Conservation (phyloP, 2,113 vertebrate genomes). For the Microcebus griseorufus region DNA sequence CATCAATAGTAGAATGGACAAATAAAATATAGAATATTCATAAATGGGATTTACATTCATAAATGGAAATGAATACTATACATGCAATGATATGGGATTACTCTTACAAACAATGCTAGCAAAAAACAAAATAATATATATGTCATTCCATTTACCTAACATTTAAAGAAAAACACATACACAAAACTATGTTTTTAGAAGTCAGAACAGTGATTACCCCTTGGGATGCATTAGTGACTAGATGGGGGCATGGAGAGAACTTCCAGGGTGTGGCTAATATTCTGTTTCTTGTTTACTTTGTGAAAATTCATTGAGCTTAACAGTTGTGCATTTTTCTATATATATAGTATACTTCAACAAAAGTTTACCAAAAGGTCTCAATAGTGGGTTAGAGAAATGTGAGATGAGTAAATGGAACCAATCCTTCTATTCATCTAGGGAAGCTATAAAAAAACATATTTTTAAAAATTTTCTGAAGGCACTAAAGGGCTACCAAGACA, state of each 20-base stretch:
- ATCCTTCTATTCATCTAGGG: neutral
- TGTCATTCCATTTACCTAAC: neutral
- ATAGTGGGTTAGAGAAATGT: neutral
- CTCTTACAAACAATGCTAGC: neutral
- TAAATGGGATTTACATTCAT: neutral
- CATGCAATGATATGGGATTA: neutral
- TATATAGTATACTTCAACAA: neutral
- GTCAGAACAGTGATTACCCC: neutral
- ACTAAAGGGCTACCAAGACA: neutral
- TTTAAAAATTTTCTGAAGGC: neutral
- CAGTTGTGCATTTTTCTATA: neutral
- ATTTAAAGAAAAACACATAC: neutral
- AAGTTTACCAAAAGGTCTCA: neutral
- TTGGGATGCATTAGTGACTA: neutral
- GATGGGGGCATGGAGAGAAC: neutral
- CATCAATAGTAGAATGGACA: neutral
- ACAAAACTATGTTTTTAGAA: neutral
- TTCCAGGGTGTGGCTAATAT: neutral
- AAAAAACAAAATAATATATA: neutral
- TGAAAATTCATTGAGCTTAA: conserved; percentile 8
- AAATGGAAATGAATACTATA: neutral
- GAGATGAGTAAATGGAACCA: neutral
- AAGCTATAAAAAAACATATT: neutral
- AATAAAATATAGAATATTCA: neutral
- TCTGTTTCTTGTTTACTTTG: neutral